Evolutionary conservation across 2,113 vertebrate genomes (phyloP), one percentile per base, ranked within the genome.

Genomic region (Holacanthus passer): DNA sequence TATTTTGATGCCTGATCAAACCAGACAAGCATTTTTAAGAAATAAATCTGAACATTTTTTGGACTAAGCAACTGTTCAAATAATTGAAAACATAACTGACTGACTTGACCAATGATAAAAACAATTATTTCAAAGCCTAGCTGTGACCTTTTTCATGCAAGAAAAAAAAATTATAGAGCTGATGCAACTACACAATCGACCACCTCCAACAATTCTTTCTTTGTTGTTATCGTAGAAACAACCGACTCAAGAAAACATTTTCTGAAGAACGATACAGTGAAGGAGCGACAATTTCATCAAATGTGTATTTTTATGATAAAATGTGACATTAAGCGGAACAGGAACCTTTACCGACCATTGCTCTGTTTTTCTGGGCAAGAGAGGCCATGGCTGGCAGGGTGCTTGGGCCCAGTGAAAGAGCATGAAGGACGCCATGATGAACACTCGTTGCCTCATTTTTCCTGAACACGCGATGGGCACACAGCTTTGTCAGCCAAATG

Each of bases 401-500:
- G 52, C 24, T 82, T 29, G 87, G 74, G 17, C 70, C 86, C 35
- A 81, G 9, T 3, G 91, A 93, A 2, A 95, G 88, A 1, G 95
- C 95, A 2, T 94, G 90, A 14, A 95, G 90, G 50, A 96, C 92
- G 0, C 92, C 94, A 0, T 78, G 92, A 22, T 96, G 95, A n/a
- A 94, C 77, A 24, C 87, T 85, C 43, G 95, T 69, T 0, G 95
- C 84, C 78, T 97, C 96, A 3, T 92, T 94, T 50, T 92, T 94
- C 87, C 94, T 95, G 0, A 93, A 96, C 9, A 94, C 85, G 12
- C 97, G 97, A 32, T 99, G 98, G 27, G 93, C 90, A 62, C 96
- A 96, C 43, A 99, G 94, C 92, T 97, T 97, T 79, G 96, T 95
- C 77, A 98, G 88, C 98, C 98, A 99, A 84, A 96, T 97, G 81